Conservation (phyloP, 2,113 vertebrate genomes). For the Taurulus bubalis region DNA sequence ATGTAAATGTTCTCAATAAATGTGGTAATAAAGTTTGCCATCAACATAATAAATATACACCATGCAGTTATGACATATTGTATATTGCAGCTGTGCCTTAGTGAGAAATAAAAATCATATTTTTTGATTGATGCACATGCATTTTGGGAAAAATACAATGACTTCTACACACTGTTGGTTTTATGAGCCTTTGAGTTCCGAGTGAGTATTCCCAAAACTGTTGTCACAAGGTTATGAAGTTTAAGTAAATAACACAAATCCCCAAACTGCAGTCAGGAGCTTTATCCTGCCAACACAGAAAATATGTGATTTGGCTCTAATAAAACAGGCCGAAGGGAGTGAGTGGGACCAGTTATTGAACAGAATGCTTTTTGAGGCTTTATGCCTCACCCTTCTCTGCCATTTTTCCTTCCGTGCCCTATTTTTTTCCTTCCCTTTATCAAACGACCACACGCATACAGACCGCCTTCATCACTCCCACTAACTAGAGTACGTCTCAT, state of each 20-base stretch:
- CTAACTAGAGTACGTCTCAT: constrained; percentile 68
- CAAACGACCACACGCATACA: constrained; percentile 35
- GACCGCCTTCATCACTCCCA: constrained; percentile 37
- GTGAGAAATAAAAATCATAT: background rate
- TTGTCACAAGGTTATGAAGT: constrained; percentile 58
- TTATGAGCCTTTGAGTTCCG: constrained; percentile 50
- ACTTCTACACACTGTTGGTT: constrained; percentile 35
- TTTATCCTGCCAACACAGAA: constrained; percentile 56
- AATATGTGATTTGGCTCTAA: constrained; percentile 56
- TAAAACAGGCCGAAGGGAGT: constrained; percentile 32
- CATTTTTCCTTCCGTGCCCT: constrained; percentile 33
- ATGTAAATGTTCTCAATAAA: constrained; percentile 2
- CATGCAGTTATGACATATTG: constrained; percentile 1
- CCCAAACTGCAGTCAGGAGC: constrained; percentile 41
- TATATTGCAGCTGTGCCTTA: constrained; percentile 4
- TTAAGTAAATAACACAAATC: constrained; percentile 65
- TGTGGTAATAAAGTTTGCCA: background rate
- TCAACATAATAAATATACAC: background rate
- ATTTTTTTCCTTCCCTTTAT: constrained; percentile 45
- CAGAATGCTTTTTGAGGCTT: constrained; percentile 50
- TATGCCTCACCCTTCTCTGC: constrained; percentile 40
- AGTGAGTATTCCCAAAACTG: constrained; percentile 55
- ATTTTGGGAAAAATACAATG: constrained; percentile 31
- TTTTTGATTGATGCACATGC: constrained; percentile 17
- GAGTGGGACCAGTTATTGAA: constrained; percentile 44